Percentiles rank a stretch among this genome's conserved stretches.
phyloP scores from a whole-genome alignment of 2,113 vertebrate genomes.

The Equus quagga region DNA sequence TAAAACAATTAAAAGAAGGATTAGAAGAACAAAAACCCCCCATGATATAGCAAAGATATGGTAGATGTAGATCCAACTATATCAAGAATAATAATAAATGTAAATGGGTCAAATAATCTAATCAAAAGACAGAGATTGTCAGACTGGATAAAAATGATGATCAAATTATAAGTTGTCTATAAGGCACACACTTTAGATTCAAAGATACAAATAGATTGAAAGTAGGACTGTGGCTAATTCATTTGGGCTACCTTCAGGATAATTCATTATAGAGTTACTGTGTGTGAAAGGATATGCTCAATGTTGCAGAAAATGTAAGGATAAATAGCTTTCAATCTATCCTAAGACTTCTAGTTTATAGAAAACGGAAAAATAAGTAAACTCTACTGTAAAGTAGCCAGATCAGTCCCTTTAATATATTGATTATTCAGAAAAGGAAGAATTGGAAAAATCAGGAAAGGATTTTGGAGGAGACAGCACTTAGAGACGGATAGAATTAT shows the following conservation, averaged over 20 bases:
- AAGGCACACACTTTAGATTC: not conserved
- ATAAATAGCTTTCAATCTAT: not conserved
- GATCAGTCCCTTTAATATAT: not conserved
- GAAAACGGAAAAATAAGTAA: not conserved
- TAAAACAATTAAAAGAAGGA: not conserved
- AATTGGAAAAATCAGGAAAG: not conserved
- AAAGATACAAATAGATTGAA: not conserved
- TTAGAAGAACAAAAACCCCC: not conserved
- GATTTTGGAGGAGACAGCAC: not conserved
- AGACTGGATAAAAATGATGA: not conserved
- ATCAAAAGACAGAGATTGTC: not conserved
- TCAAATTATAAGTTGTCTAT: not conserved
- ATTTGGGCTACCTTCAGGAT: not conserved
- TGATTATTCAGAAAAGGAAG: not conserved
- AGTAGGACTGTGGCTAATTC: not conserved
- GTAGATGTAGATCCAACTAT: not conserved
- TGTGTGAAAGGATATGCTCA: not conserved
- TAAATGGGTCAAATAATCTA: not conserved
- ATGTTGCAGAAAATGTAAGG: not conserved
- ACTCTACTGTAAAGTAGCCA: not conserved
- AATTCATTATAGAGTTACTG: not conserved
- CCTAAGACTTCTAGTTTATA: not conserved
- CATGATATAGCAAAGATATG: not conserved
- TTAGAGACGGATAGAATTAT: not conserved
- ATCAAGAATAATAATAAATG: not conserved